Base-by-base conservation (phyloP, 2,113 vertebrate species). In the Ictalurus furcatus region DNA sequence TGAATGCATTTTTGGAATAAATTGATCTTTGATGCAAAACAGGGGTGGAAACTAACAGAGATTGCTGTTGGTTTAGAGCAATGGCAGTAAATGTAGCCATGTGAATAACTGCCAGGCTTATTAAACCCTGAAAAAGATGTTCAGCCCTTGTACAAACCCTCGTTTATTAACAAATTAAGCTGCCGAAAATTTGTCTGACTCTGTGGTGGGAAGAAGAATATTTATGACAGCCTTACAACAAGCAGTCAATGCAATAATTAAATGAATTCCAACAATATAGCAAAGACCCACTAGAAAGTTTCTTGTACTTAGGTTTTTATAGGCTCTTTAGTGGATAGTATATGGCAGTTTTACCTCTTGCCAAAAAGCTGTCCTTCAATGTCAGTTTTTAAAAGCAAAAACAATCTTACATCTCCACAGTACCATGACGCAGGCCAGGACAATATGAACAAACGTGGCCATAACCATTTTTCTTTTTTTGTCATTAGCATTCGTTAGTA, bases 221-320 rank as follows among this genome's bases (percentile, higher is more conserved):
- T 88, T 86, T 89, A 65, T 88, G 88, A 90, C 87, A 87, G 81
- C 8, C 79, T 79, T 78, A 85, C 86, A 90, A 88, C 81, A 44
- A 21, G 9, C 80, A 86, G 65, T 73, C 37, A 85, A 56, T 69
- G 56, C 76, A 87, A 85, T 78, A 85, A 87, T 88, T 89, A 84
- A 88, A 88, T 80, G 37, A 59, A 69, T 82, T 73, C 76, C 82
- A 76, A 89, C 76, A 88, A 73, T 89, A 85, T 52, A 76, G 34
- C 69, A 40, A 85, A 63, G 59, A 79, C 63, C 48, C 78, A 23
- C 37, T 59, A 79, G 85, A 89, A 90, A 65, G 69, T 63, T 67
- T 88, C 82, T 74, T 87, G 79, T 54, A 86, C 37, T 85, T 82
- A 61, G 30, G 73, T 89, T 92, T 48, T 92, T 89, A 91, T 88